Evolutionary conservation across 2,113 vertebrate genomes (phyloP).

Genomic region (Melanerpes aurifrons): DNA sequence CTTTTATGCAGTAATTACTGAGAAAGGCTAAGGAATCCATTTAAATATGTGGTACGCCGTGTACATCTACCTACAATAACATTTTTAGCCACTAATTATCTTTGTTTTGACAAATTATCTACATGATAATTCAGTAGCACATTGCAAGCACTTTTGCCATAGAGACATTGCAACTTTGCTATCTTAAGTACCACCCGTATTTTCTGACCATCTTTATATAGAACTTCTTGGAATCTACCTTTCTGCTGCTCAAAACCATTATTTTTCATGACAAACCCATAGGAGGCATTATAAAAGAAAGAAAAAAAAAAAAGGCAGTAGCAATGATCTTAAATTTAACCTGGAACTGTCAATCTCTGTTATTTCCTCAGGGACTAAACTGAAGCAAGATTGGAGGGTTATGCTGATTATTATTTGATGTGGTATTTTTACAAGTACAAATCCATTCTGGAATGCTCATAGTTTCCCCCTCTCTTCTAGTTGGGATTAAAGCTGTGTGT

Average conservation of each 20-base stretch:
- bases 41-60: background rate
- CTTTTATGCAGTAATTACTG: background rate
- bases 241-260: background rate
- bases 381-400: background rate
- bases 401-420: background rate
- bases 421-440: background rate
- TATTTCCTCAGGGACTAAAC: background rate
- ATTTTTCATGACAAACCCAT: background rate
- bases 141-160: background rate
- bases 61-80: accelerated
- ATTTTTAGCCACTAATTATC: background rate
- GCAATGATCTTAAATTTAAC: background rate
- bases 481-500: background rate
- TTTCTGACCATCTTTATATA: background rate
- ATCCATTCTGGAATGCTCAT: background rate
- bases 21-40: background rate
- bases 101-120: background rate
- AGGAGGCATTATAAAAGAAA: background rate
- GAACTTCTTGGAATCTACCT: background rate
- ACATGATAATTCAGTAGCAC: background rate
- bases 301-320: background rate
- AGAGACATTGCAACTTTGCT: background rate
- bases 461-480: background rate
- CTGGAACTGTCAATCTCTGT: background rate
- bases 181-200: background rate